Conservation (phyloP, 2,797 vertebrate genomes). For the Ispidina lecontei region DNA sequence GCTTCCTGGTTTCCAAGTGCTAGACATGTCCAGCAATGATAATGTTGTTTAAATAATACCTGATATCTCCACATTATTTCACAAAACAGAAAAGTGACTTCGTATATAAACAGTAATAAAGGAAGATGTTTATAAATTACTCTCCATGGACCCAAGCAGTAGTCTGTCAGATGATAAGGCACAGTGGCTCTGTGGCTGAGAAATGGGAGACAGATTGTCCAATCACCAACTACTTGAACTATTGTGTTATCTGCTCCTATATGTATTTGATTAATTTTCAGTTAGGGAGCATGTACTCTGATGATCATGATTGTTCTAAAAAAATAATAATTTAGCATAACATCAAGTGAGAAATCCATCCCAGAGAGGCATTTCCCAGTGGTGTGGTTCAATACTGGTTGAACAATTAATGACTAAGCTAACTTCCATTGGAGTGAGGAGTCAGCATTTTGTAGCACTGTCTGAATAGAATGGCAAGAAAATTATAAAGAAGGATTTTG, state of each 20-base stretch:
- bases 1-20: background rate
- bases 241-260: background rate
- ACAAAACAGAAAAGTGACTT: background rate
- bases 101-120: background rate
- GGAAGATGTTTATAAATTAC: background rate
- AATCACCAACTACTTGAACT: background rate
- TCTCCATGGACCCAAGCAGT: background rate
- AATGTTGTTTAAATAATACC: background rate
- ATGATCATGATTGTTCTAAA: background rate
- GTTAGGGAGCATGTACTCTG: background rate
- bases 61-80: background rate
- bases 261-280: background rate
- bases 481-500: background rate
- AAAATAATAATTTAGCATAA: rapidly evolving
- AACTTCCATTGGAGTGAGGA: background rate
- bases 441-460: background rate
- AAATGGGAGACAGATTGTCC: background rate
- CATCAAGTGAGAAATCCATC: background rate
- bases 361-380: background rate
- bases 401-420: background rate
- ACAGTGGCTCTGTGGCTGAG: background rate
- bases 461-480: background rate
- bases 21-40: background rate
- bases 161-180: background rate
- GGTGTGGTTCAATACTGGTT: rapidly evolving